Evolutionary conservation across 2,113 vertebrate genomes (phyloP), one percentile per base, ranked within the genome.

Genomic region (Alligator sinensis): DNA sequence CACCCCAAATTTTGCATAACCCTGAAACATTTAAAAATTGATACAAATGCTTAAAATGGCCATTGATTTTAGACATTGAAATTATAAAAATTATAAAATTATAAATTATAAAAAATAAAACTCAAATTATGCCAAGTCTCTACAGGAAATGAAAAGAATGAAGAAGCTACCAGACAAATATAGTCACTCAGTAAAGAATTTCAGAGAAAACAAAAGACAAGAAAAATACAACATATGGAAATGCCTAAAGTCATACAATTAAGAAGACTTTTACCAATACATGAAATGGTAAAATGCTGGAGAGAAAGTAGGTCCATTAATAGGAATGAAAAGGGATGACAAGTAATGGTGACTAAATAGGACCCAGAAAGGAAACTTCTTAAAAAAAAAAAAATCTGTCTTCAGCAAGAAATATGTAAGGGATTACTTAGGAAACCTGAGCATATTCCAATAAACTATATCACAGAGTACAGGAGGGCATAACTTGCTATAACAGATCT

Each of bases 361-460:
- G 86, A 88, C 19, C 68, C 58, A 70, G 88, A 68, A 5, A 66
- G 62, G 17, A 77, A 90, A 66, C 16, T 28, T 2, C 54, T 80
- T 34, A 4, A 47, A 47, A 47, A 47, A 47, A 47, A 62, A 8
- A n/a, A 25, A 91, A 9, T 2, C 3, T 88, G 24, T 87, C 87
- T 89, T 83, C 3, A 4, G 58, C 68, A 72, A 38, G 68, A 72
- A 72, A 12, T 18, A 38, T 18, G 28, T 87, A 87, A 92, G 79
- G 19, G 14, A 89, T 90, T 91, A 72, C 63, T 84, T 86, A 87
- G 19, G 28, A 87, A 94, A 90, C 90, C 16, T 85, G 55, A 2
- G 11, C 3, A 72, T 2, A 88, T 34, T 12, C 68, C 62, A 89
- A 94, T 81, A 77, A 87, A 82, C 7, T 34, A 12, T 21, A 85